Percentiles rank a stretch among this genome's conserved stretches.
Conservation (phyloP, 2,113 vertebrate genomes). For the Misgurnus mizolepis region DNA sequence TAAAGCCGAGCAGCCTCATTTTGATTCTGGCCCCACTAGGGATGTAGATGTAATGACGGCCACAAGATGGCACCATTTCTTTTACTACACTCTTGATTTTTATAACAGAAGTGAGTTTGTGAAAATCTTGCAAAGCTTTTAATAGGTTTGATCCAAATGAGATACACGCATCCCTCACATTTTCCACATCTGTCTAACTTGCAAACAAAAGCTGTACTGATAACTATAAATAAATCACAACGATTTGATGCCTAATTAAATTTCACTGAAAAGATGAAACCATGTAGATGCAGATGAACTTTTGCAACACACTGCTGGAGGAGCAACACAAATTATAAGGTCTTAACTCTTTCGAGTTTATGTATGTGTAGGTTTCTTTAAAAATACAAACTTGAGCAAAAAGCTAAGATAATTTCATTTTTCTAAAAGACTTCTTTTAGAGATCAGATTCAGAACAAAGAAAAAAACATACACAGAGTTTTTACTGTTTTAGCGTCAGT, state of each 20-base stretch:
- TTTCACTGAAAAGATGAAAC: background rate
- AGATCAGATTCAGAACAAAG: too few relatives aligned
- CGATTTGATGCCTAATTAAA: background rate
- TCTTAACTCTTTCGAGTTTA: too few relatives aligned
- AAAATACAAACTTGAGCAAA: too few relatives aligned
- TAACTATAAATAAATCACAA: background rate
- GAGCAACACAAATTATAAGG: background rate
- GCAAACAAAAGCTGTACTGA: background rate
- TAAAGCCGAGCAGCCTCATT: background rate
- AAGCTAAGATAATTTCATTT: too few relatives aligned
- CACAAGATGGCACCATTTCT: conserved; percentile 43
- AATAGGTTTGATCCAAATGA: background rate
- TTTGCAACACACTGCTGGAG: background rate
- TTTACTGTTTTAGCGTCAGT: too few relatives aligned
- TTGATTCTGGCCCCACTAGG: too few relatives aligned
- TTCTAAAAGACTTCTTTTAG: too few relatives aligned
- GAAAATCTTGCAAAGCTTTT: background rate
- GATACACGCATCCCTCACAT: background rate
- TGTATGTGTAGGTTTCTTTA: too few relatives aligned
- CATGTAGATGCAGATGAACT: background rate
- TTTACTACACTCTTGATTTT: background rate
- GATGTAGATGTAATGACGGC: background rate
- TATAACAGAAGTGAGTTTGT: background rate
- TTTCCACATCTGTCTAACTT: background rate
- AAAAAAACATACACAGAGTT: too few relatives aligned